Evolutionary conservation across 2,113 vertebrate species (phyloP), one percentile per base, ranked within the genome.

Genomic region (Corythornis madagascariensis): DNA sequence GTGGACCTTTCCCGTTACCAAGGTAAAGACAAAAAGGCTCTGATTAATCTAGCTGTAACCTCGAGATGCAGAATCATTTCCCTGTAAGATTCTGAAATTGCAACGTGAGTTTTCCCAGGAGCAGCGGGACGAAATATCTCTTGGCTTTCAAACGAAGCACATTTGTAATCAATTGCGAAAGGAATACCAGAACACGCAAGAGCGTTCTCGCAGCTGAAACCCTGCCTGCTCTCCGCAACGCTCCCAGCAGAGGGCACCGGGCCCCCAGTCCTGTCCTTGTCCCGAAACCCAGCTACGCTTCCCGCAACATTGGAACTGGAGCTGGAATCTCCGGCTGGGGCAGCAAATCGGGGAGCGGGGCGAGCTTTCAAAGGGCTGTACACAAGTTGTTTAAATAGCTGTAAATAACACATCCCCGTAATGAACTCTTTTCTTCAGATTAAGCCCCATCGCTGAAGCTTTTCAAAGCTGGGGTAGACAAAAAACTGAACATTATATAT

Each of bases 301-400:
- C 55, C 69, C 2, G 60, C 48, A 40, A n/a, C 33, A 53, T 0
- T 1, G 11, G 4, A 14, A 2, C 0, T 2, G 31, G 63, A 52
- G 19, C 14, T 7, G 35, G 2, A 4, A 20, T 3, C 20, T 14
- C 17, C 28, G 31, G 38, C 26, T 35, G 40, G 29, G 43, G 47
- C 38, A 40, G 33, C 9, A 83, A 74, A 63, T 1, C 20, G 4
- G 43, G 5, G 16, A 57, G 33, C 6, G 1, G 9, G 16, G 16
- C 26, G 29, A 0, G 1, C 31, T 50, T 50, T 29, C 63, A 40
- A 35, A 80, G 9, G 4, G 19, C 1, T 21, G 15, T 16, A 29
- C 40, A 83, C 10, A 70, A 33, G 16, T 19, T 66, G 7, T 35
- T 63, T 38, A 24, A 5, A 53, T n/a, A 56, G 75, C 33, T 56